Evolutionary conservation across 2,888 invertebrate genomes (phyloP), one percentile per base, ranked within the genome.

Genomic region (Leuctra nigra): DNA sequence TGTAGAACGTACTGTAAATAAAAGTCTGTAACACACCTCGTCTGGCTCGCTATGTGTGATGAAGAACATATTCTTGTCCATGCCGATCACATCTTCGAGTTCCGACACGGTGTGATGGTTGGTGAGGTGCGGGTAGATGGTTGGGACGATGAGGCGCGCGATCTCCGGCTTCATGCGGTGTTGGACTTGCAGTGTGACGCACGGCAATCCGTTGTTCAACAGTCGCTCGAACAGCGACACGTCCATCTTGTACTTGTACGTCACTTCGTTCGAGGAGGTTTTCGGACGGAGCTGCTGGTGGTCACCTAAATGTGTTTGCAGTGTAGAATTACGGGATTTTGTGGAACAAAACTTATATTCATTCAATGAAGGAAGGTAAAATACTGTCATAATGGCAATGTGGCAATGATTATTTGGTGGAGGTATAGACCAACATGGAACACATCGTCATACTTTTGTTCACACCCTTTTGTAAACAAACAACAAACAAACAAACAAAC

Each of bases 51-150:
- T 67, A 68, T 90, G 90, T 38, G 74, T 73, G 22, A 83, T 72
- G 68, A 92, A 91, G 69, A 77, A 89, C 55, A 92, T 61, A 67
- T 81, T 82, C 24, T 77, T 73, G 1, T 64, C 69, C 66, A 88
- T 73, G 1, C 87, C 87, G 1, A 67, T 68, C 0, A 91, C 75
- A 44, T 74, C 63, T 0, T 77, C 77, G 68, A 83, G 84, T 1
- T 66, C 52, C 0, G 66, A 55, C 1, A 88, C 86, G 0, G 72
- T 75, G 0, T 72, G 68, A 63, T 85, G 82, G 67, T 83, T 79
- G 48, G 77, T 66, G 52, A 91, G 67, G 14, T 70, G 69, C 0
- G 77, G 72, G 67, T 93, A 92, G 61, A 92, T 83, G 0, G 74
- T 68, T 0, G 87, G 87, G 4, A 82, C 80, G 1, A 79, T 67